phyloP scores from a whole-genome alignment of 2,113 vertebrate species.

The Cochlearius cochlearius region DNA sequence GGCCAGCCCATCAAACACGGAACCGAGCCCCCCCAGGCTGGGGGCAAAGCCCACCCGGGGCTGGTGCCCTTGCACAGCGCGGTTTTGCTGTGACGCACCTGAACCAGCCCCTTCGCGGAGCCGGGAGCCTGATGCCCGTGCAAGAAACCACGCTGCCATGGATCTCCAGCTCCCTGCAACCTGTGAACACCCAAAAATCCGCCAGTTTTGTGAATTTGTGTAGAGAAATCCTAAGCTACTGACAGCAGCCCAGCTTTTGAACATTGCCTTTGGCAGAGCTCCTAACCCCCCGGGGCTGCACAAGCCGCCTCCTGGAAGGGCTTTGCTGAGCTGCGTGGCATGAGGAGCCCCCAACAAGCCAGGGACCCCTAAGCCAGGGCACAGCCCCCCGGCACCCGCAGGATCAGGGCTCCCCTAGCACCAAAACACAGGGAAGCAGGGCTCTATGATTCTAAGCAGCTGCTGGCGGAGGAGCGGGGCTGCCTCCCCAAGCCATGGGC shows the following conservation, averaged over 20 bases:
- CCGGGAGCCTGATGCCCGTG: neutral
- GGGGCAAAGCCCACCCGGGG: too few relatives aligned
- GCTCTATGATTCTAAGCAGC: too few relatives aligned
- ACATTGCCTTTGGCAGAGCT: neutral
- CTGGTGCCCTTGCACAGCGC: neutral
- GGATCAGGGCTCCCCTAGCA: neutral
- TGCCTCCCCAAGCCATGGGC: neutral
- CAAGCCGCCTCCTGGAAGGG: neutral
- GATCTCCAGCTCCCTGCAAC: neutral
- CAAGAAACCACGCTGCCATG: neutral
- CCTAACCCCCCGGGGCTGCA: neutral
- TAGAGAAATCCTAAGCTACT: neutral
- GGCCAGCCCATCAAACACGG: too few relatives aligned
- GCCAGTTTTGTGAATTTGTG: too few relatives aligned
- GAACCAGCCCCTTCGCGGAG: neutral
- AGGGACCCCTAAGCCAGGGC: neutral
- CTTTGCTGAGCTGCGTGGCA: too few relatives aligned
- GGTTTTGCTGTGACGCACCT: neutral
- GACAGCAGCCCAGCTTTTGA: neutral
- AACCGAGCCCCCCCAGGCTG: too few relatives aligned
- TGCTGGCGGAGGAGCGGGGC: neutral
- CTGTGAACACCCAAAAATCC: neutral
- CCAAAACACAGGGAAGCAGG: too few relatives aligned
- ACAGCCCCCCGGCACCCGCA: neutral
- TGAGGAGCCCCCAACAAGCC: accelerated